Base-by-base conservation (phyloP, 2,797 vertebrate genomes). In the Pelodytes ibericus region DNA sequence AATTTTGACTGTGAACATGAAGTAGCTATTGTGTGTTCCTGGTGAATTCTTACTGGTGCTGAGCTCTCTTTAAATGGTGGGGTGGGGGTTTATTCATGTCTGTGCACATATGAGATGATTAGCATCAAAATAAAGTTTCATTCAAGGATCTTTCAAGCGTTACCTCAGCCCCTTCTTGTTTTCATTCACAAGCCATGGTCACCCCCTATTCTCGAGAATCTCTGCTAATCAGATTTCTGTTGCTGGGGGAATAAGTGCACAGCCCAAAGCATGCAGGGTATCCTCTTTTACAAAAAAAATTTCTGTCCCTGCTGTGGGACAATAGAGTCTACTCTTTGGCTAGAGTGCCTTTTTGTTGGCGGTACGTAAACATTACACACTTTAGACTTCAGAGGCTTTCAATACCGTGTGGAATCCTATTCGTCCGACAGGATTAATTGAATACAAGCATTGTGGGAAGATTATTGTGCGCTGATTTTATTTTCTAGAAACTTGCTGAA, bases 151-250 rank as follows among this genome's bases (percentile, higher is more conserved):
- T 51, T 20, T 64, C 4, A 24, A 11, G 20, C 4, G n/a, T 27
- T 31, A 16, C n/a, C 29, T n/a, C 22, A 7, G 5, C 4, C 15
- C 36, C 36, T 9, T 10, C 39, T 26, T 26, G 10, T 16, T 44
- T 29, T 47, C 63, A 18, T n/a, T 27, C 22, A 62, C 26, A 47
- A 49, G 15, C n/a, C 4, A 15, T 18, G 26, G 18, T 51, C 26
- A 27, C 9, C 26, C 25, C 6, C 25, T 16, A 29, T 27, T 64
- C 26, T 11, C 3, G 16, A 63, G 8, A 33, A 26, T 20, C 15
- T 56, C 10, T 13, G 29, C 47, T 64, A 64, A 73, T 64, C 41
- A 51, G 1, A 63, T 72, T 44, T 62, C 5, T 24, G 71, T 73
- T 73, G 71, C 60, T 53, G 6, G 36, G 30, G 59, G 5, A 56